Base-by-base conservation (phyloP, 2,797 vertebrate genomes). In the Linurgus olivaceus region DNA sequence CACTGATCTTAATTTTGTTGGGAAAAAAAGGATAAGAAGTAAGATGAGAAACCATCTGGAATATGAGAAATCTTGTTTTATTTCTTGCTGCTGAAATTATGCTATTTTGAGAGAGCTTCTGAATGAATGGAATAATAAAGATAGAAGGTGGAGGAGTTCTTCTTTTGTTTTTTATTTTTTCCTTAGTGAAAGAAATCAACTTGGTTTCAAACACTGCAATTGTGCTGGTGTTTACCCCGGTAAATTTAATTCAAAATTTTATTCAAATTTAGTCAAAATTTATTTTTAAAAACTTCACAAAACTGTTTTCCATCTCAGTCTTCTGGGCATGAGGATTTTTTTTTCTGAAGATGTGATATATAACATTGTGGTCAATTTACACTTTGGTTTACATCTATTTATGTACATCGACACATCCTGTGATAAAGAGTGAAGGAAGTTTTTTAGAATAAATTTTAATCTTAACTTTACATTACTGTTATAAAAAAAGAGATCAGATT, bases 1-100 rank as follows among this genome's bases (percentile, higher is more conserved):
- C 18, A 52, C 14, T 94, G 63, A 68, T 87, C 86, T 70, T 90
- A 88, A 94, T 93, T 97, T 95, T 89, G 33, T 87, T 92, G 54
- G 55, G 71, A 59, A 92, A 16, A 67, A 93, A 96, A 40, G 38
- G 38, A 40, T 40, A 6, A 40, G 6, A 40, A 89, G 23, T 51
- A 96, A 92, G 51, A 61, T 86, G 38, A 89, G 57, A 77, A 84
- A 17, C 5, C 11, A 88, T 51, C 48, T 82, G 24, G 33, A 91
- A 62, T 75, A 95, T 54, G 35, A 62, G 24, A 72, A 89, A 35
- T 38, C 28, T 74, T 72, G 82, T 73, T 55, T 91, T 94, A 59
- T 79, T 87, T 72, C 48, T 78, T 75, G 26, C 38, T 86, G 55
- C 21, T 62, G 63, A 95, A 91, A 89, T 91, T 3, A 44, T 33